Conservation (phyloP, 2,888 invertebrate genomes). For the Cheilosia vernalis region DNA sequence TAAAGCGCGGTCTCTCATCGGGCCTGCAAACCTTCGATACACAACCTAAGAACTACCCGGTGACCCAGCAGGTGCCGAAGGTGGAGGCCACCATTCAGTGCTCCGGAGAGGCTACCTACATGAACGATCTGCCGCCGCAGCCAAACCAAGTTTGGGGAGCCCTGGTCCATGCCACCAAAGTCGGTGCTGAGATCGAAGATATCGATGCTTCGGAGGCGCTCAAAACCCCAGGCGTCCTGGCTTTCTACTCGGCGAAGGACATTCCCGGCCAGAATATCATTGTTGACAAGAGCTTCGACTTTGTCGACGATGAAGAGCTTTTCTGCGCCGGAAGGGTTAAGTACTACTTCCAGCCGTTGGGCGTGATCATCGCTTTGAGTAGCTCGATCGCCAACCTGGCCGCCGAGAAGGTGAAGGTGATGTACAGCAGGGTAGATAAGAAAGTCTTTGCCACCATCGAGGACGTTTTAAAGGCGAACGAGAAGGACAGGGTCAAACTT, state of each 20-base stretch:
- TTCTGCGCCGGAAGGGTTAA: constrained; percentile 79
- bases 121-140: constrained; percentile 87
- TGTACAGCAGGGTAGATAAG: constrained; percentile 39
- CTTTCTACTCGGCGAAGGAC: constrained; percentile 86
- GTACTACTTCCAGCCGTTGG: constrained; percentile 90
- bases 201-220: constrained; percentile 86
- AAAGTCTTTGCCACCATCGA: constrained; percentile 73
- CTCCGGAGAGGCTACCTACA: constrained; percentile 89
- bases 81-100: constrained; percentile 87
- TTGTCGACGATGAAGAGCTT: constrained; percentile 82
- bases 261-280: constrained; percentile 87
- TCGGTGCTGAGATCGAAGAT: constrained; percentile 84
- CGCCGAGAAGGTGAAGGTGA: constrained; percentile 84
- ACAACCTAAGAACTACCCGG: constrained; percentile 87
- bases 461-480: constrained; percentile 61
- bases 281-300: constrained; percentile 77
- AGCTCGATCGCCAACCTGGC: constrained; percentile 86
- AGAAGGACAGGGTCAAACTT: constrained; percentile 76
- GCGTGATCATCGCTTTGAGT: constrained; percentile 88
- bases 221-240: constrained; percentile 86
- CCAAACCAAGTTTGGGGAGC: constrained; percentile 86
- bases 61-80: constrained; percentile 89
- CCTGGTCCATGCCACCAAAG: constrained; percentile 86
- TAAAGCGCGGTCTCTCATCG: constrained; percentile 87
- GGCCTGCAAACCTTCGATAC: constrained; percentile 89